These are phyloP conservation scores for Paraescarpia echinospica DNA, from an alignment of 1,140 invertebrate species.

Conservation along the genomic window DNA sequence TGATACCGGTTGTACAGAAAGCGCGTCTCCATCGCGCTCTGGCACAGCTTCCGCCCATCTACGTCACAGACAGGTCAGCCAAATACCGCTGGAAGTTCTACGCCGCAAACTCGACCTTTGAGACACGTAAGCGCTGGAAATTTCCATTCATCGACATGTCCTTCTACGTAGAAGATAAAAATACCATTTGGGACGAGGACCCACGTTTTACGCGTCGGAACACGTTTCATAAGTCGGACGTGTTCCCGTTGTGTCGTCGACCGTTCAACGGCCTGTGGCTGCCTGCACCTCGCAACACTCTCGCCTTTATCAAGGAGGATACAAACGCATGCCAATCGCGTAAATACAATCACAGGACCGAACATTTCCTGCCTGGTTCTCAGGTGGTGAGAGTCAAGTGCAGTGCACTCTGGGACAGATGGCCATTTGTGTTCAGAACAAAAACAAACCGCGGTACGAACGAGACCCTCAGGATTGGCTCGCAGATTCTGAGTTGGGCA, in stretches of 20 bases:
- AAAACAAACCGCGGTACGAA: not conserved
- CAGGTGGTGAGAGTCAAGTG: not conserved
- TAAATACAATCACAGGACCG: not conserved
- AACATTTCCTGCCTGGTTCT: not conserved
- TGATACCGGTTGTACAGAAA: constrained; percentile 35
- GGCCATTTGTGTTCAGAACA: not conserved
- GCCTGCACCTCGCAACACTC: not conserved
- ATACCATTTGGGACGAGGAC: not conserved
- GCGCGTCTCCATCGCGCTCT: not conserved
- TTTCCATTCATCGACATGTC: constrained; percentile 15
- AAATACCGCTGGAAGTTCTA: not conserved
- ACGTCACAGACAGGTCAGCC: not conserved
- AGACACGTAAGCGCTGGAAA: not conserved
- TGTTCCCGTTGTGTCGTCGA: not conserved
- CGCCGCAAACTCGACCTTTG: not conserved
- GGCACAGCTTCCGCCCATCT: not conserved
- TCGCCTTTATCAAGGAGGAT: not conserved
- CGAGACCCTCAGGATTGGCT: not conserved
- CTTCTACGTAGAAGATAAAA: not conserved
- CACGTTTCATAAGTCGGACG: not conserved
- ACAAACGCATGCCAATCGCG: not conserved
- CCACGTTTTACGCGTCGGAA: not conserved
- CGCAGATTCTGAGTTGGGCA: not conserved
- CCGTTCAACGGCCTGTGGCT: not conserved
- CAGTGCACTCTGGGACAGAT: not conserved